Evolutionary conservation across 1,140 invertebrate species (phyloP), one percentile per base, ranked within the genome.

Genomic region (Zaprionus camerounensis): DNA sequence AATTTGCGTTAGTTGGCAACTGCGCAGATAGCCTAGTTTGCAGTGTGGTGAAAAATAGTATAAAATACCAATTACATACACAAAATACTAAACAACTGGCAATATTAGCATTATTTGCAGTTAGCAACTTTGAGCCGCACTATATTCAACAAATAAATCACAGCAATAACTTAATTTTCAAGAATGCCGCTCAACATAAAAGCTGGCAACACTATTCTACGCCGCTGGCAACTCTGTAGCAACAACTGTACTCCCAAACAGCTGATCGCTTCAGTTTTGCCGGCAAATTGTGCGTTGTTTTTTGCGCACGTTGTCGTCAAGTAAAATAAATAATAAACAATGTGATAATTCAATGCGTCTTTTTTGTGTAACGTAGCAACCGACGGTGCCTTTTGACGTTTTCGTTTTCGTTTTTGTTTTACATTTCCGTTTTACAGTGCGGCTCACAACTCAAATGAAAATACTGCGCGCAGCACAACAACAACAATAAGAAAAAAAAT

Each of bases 361-460:
- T 31, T 36, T 68, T 34, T 69, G 71, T 64, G 67, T 76, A 72
- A n/a, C 74, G 12, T 72, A 76, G 69, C 72, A 75, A 75, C 72
- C 72, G 58, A 22, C 34, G 58, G 34, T 73, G 55, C 71, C 34
- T 67, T 65, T 53, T 68, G 34, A 73, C 53, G 13, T 26, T 56
- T 26, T 49, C 28, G 62, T 66, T n/a, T n/a, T n/a, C n/a, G n/a
- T n/a, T n/a, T n/a, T n/a, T n/a, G n/a, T n/a, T 31, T 31, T 31
- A 31, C 28, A 31, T 31, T 31, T 31, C 28, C 66, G 72, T 75
- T 73, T 55, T 68, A n/a, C 41, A 44, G 49, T 46, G 66, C 36
- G 38, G 38, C 22, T n/a, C 65, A 62, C 57, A 70, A 64, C 49
- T 51, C 59, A 17, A 38, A 58, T 38, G 28, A 46, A 26, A 41